Evolutionary conservation across 2,888 invertebrate genomes (phyloP), one percentile per base, ranked within the genome.

Genomic region (Pachydiplax longipennis): DNA sequence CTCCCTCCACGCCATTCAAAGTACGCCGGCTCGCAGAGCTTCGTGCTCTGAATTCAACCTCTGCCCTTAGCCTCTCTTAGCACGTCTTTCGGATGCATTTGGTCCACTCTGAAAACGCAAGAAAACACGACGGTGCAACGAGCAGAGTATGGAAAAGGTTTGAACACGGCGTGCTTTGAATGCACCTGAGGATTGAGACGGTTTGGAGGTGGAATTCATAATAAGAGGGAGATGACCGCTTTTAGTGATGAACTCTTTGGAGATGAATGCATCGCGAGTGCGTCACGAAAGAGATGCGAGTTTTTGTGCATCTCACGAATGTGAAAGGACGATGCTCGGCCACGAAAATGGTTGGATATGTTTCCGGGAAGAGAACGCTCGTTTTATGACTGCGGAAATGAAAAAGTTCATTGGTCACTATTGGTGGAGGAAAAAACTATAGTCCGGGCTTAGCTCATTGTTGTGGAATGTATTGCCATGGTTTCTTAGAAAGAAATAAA

Each of bases 21-120:
- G 48, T 48, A 18, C 82, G 15, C 82, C 82, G 81, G 37, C 37
- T 22, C 22, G 13, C 37, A 18, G n/a, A n/a, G 82, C 82, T 82
- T 13, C 82, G 82, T 82, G 82, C 48, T n/a, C 82, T 82, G 82
- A 82, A 82, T 82, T 48, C 48, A 31, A 48, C 82, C 53, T 25
- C 15, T 25, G 22, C 82, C 82, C 31, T n/a, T 31, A 0, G 8
- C 13, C 48, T 82, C 53, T 25, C 82, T 44, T 48, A 4, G 82
- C 82, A 48, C 48, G 48, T 25, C 82, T 53, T 82, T 82, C 31
- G 25, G 82, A 53, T 82, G 82, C 82, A 53, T 48, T 82, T 82
- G 44, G 48, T 48, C n/a, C 25, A 25, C 18, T 81, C 40, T 15
- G 40, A 37, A 35, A n/a, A n/a, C n/a, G n/a, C n/a, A n/a, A n/a